These are phyloP conservation scores for Bombus superbus DNA, from an alignment of 1,140 invertebrate genomes.

Conservation along the genomic window DNA sequence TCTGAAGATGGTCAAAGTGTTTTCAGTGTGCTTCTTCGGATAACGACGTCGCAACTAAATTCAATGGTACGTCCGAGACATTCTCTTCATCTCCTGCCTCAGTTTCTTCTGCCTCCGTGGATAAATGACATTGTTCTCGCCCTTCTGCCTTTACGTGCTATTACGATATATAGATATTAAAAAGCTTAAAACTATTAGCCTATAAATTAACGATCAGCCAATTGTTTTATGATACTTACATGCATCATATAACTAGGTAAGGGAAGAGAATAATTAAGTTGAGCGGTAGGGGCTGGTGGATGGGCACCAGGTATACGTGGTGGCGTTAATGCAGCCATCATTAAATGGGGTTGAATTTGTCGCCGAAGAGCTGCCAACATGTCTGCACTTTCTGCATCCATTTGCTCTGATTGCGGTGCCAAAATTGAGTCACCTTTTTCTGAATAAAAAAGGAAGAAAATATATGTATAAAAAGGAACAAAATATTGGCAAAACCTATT, in stretches of 20 bases:
- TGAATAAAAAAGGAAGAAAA: conserved; percentile 39
- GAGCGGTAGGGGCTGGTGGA: conserved; percentile 66
- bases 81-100: conserved; percentile 78
- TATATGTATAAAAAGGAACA: background rate
- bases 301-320: conserved; percentile 71
- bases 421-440: conserved; percentile 77
- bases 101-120: conserved; percentile 58
- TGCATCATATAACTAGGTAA: conserved; percentile 79
- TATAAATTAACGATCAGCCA: background rate
- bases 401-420: conserved; percentile 74
- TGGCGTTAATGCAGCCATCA: conserved; percentile 84
- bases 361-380: conserved; percentile 86
- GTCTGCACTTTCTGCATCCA: conserved; percentile 83
- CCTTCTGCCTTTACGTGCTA: conserved; percentile 76
- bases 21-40: conserved; percentile 80
- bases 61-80: conserved; percentile 80
- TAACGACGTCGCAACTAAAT: conserved; percentile 80
- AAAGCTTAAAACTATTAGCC: background rate
- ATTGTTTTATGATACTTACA: conserved; percentile 67
- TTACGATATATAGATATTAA: background rate
- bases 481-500: background rate
- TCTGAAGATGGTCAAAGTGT: conserved; percentile 19
- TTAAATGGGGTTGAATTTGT: conserved; percentile 86
- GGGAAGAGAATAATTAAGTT: conserved; percentile 78
- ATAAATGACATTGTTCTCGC: conserved; percentile 53